These are phyloP conservation scores for Acyrthosiphon pisum DNA, from an alignment of 1,140 invertebrate species.

Conservation along the genomic window DNA sequence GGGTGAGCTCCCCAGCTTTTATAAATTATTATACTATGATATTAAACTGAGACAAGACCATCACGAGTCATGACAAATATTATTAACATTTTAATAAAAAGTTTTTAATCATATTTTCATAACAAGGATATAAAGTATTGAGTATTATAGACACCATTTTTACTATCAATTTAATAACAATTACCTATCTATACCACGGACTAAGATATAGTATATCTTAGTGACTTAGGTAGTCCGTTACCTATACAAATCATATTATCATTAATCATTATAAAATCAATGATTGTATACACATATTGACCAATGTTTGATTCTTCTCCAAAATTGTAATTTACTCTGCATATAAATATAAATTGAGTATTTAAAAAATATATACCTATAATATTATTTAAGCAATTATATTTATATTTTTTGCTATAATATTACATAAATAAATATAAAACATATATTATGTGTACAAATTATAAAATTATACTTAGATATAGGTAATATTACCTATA, in stretches of 20 bases:
- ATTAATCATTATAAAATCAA: background rate
- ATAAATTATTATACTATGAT: background rate
- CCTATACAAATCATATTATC: background rate
- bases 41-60: background rate
- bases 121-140: background rate
- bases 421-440: background rate
- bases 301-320: background rate
- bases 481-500: background rate
- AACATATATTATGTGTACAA: constrained; percentile 18
- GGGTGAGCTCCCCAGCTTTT: background rate
- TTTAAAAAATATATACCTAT: background rate
- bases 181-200: too few relatives aligned
- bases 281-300: background rate
- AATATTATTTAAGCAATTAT: background rate
- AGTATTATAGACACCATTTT: too few relatives aligned
- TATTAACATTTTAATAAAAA: background rate
- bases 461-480: constrained; percentile 2
- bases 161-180: background rate
- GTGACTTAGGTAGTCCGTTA: too few relatives aligned
- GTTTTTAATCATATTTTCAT: background rate
- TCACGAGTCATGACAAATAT: background rate
- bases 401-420: background rate
- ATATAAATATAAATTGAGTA: background rate
- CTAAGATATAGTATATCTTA: too few relatives aligned
- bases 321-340: background rate